Percentiles rank a stretch among this genome's conserved stretches.
Evolutionary conservation across 2,797 vertebrate species (phyloP).

Genomic region (Anableps anableps): DNA sequence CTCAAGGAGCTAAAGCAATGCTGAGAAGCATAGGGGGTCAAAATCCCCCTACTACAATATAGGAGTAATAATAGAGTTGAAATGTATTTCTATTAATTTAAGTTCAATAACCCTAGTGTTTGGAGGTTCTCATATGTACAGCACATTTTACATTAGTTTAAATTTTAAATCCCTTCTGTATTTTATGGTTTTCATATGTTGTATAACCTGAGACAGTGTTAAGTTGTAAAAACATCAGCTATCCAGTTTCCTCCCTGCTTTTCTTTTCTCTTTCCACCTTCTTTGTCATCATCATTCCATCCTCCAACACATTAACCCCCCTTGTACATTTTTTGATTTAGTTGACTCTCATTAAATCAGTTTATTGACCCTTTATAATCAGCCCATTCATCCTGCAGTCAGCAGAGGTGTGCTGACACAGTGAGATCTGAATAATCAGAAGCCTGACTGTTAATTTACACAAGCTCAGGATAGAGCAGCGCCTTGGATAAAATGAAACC

Average conservation of each 20-base stretch:
- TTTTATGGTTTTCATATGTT: neutral
- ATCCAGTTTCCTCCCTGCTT: neutral
- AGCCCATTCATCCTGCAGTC: slow-evolving; percentile 36
- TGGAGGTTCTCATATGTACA: neutral
- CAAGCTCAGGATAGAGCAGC: slow-evolving; percentile 33
- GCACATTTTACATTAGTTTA: neutral
- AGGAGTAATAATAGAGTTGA: neutral
- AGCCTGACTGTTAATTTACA: slow-evolving; percentile 43
- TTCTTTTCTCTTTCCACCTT: neutral
- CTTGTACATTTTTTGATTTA: slow-evolving; percentile 22
- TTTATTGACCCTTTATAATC: slow-evolving; percentile 52
- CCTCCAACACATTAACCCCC: neutral
- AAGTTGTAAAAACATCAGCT: neutral
- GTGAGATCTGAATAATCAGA: slow-evolving; percentile 43
- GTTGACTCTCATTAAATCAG: slow-evolving; percentile 45
- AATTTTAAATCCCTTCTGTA: neutral
- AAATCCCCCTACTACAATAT: neutral
- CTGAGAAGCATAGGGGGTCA: neutral
- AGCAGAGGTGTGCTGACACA: slow-evolving; percentile 57
- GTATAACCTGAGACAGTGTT: neutral
- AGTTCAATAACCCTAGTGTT: neutral
- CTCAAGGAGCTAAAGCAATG: neutral
- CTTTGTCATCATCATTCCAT: neutral
- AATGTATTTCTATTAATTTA: neutral
- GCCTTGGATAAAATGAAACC: slow-evolving; percentile 51